phyloP scores from a whole-genome alignment of 2,888 invertebrate species.

The Acanthosepion pharaonis region DNA sequence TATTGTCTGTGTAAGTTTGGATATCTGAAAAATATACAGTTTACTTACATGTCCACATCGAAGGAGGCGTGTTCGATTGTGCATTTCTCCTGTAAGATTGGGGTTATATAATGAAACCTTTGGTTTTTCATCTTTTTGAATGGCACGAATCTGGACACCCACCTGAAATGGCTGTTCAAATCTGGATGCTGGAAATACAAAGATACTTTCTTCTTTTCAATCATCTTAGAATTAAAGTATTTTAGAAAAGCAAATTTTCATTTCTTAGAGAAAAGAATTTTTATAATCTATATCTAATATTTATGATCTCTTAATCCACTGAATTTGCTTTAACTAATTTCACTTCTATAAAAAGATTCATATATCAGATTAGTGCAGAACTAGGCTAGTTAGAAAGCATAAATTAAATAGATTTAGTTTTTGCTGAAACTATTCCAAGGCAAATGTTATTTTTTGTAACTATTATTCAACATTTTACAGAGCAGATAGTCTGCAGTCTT shows the following conservation, averaged over 20 bases:
- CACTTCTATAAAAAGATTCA: too few species aligned
- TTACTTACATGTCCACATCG: constrained; percentile 80
- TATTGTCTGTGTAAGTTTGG: too few species aligned
- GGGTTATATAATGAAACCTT: constrained; percentile 76
- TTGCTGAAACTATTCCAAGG: too few species aligned
- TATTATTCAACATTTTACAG: too few species aligned
- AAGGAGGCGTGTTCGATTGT: constrained; percentile 88
- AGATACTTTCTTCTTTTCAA: not conserved
- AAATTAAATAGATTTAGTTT: too few species aligned
- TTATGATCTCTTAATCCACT: too few species aligned
- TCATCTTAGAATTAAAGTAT: not conserved
- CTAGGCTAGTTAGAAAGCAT: too few species aligned
- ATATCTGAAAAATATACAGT: not conserved
- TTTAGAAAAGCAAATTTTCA: not conserved
- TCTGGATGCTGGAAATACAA: constrained; percentile 72
- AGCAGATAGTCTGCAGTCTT: too few species aligned
- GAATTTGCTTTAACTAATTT: too few species aligned
- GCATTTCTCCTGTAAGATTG: constrained; percentile 78
- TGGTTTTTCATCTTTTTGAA: constrained; percentile 81
- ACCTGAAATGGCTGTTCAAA: constrained; percentile 91
- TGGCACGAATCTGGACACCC: constrained; percentile 87
- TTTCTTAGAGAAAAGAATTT: not conserved
- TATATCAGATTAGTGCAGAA: too few species aligned
- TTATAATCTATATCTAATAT: too few species aligned
- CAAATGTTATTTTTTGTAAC: too few species aligned